Percentiles rank a stretch among this genome's conserved stretches.
Evolutionary conservation across 1,140 invertebrate genomes (phyloP).

Genomic region (Trinorchestia longiramus): DNA sequence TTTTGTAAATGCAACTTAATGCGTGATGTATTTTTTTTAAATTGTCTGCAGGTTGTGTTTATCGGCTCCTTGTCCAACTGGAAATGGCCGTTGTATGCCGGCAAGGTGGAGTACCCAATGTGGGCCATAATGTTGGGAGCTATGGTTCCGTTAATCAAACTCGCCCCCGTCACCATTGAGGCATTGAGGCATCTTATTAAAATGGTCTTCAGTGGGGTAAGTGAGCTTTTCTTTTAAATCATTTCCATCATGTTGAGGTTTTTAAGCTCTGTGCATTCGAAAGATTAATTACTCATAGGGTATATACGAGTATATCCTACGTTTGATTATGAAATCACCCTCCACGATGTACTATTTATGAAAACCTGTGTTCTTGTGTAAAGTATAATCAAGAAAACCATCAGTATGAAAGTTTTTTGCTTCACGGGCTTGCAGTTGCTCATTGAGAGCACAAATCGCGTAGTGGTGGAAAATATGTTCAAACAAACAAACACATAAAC

Average conservation of each 20-base stretch:
- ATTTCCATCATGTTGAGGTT: neutral
- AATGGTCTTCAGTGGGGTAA: conserved; percentile 93
- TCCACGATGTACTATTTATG: neutral
- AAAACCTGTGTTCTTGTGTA: neutral
- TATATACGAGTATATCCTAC: no score
- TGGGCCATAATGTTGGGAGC: conserved; percentile 66
- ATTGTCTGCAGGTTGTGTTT: neutral
- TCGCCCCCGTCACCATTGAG: conserved; percentile 91
- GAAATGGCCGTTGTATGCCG: neutral
- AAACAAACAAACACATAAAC: no score
- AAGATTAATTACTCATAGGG: neutral
- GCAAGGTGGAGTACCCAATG: neutral
- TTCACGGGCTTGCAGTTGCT: neutral
- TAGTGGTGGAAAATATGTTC: no score
- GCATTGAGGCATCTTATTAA: conserved; percentile 89
- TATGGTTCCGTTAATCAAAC: conserved; percentile 89
- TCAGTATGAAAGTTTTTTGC: neutral
- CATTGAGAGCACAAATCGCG: no score
- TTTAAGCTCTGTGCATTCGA: neutral
- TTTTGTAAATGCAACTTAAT: neutral
- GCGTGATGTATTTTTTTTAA: neutral
- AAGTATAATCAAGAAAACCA: neutral
- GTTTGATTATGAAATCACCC: neutral
- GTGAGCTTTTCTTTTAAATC: conserved; percentile 68
- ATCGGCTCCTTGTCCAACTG: neutral